Percentiles rank a stretch among this genome's conserved stretches.
These are phyloP conservation scores for Drosophila acutilabella DNA, from an alignment of 2,888 invertebrate species.

Conservation along the genomic window DNA sequence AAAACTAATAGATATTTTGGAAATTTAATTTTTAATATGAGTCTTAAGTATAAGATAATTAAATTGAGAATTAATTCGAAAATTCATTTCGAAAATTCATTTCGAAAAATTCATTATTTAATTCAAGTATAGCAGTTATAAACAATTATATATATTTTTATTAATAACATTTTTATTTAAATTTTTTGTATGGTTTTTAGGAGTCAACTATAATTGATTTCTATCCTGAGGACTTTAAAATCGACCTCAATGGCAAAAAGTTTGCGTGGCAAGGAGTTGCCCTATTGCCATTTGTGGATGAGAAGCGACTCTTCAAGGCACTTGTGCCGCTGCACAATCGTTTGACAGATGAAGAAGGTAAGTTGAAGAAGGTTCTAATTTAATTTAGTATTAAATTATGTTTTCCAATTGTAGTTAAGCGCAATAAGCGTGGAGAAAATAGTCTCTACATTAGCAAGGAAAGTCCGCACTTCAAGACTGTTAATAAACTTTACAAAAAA, in stretches of 20 bases:
- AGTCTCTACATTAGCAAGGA: slow-evolving; percentile 92
- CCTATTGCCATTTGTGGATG: slow-evolving; percentile 98
- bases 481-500: slow-evolving; percentile 90
- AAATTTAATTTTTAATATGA: no score
- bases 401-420: slow-evolving; percentile 86
- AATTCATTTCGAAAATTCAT: no score
- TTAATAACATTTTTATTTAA: not conserved
- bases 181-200: slow-evolving; percentile 84
- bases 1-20: no score
- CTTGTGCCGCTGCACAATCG: slow-evolving; percentile 91
- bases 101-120: no score
- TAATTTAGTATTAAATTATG: not conserved
- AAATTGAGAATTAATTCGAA: no score
- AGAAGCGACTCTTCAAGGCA: slow-evolving; percentile 93
- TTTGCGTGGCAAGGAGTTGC: slow-evolving; percentile 99
- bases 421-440: slow-evolving; percentile 95
- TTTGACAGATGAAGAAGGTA: slow-evolving; percentile 93
- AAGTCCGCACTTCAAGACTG: slow-evolving; percentile 89
- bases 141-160: no score
- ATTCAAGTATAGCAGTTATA: no score
- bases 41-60: no score
- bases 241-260: slow-evolving; percentile 99
- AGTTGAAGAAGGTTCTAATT: slow-evolving; percentile 68
- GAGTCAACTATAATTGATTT: slow-evolving; percentile 98
- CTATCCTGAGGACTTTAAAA: slow-evolving; percentile 98